phyloP scores from a whole-genome alignment of 2,888 invertebrate species.

The Cephus sareptanus region DNA sequence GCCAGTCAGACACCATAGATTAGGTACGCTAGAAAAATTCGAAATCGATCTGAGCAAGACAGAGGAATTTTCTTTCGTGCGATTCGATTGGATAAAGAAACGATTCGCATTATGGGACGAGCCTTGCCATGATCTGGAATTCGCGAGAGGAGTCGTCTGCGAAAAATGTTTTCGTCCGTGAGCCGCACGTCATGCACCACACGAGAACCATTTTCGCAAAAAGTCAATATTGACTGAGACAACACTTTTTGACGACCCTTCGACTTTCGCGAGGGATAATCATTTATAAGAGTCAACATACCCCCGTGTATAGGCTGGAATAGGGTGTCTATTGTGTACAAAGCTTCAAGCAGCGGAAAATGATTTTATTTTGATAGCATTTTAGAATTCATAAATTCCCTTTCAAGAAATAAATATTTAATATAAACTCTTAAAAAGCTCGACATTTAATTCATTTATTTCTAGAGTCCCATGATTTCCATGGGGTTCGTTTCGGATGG shows the following conservation, averaged over 20 bases:
- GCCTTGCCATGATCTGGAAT: neutral
- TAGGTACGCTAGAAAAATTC: neutral
- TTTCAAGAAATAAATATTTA: too few species aligned
- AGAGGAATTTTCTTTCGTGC: neutral
- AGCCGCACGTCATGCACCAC: neutral
- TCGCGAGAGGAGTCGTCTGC: neutral
- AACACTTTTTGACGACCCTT: slow-evolving; percentile 12
- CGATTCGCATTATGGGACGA: neutral
- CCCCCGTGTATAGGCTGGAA: neutral
- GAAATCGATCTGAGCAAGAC: neutral
- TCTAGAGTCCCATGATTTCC: too few species aligned
- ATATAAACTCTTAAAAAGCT: too few species aligned
- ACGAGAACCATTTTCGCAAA: slow-evolving; percentile 11
- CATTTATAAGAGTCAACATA: slow-evolving; percentile 19
- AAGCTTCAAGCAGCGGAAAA: neutral
- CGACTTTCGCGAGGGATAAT: slow-evolving; percentile 14
- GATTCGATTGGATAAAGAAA: neutral
- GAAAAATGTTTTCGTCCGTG: neutral
- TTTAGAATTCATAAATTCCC: neutral
- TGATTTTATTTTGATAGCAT: neutral
- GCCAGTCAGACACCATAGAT: neutral
- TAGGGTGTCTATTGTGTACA: neutral
- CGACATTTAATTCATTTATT: too few species aligned
- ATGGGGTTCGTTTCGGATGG: too few species aligned
- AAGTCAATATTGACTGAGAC: slow-evolving; percentile 17